Percentiles rank a stretch among this genome's conserved stretches.
Evolutionary conservation across 2,113 vertebrate species (phyloP).

Genomic region (Solenodon paradoxus): DNA sequence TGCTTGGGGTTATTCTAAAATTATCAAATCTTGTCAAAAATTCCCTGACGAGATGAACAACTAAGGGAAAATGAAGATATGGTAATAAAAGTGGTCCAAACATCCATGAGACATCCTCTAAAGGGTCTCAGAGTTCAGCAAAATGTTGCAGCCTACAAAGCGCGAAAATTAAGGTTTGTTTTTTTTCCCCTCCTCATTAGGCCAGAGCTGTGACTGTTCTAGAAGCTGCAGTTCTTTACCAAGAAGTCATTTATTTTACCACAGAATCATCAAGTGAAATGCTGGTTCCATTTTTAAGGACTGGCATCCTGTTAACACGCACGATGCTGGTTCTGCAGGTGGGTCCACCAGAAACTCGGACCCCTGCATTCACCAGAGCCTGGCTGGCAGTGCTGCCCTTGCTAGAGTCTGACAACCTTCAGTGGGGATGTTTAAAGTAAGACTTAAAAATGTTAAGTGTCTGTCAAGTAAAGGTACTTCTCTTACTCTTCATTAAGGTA

Average conservation of each 20-base stretch:
- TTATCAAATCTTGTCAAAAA: neutral
- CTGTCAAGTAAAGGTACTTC: neutral
- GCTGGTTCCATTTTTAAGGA: neutral
- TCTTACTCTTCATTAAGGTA: neutral
- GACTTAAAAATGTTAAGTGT: neutral
- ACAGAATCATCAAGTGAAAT: conserved; percentile 21
- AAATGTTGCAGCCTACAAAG: neutral
- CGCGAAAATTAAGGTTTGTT: neutral
- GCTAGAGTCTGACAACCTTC: neutral
- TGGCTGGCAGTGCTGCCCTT: neutral
- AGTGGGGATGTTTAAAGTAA: neutral
- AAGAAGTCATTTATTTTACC: neutral
- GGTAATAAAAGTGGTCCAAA: neutral
- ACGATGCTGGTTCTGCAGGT: neutral
- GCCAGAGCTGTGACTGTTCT: neutral
- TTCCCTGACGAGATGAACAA: neutral
- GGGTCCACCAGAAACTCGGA: neutral
- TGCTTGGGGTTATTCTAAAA: neutral
- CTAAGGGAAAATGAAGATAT: neutral
- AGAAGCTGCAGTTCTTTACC: neutral
- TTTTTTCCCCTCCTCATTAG: neutral
- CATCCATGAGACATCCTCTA: neutral
- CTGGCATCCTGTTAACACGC: neutral
- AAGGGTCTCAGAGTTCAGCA: neutral
- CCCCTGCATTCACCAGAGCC: neutral